A percentile compares a stretch with the other conserved stretches of the same genome.
These are phyloP conservation scores for Mythimna albipuncta DNA, from an alignment of 2,888 invertebrate genomes.

Conservation along the genomic window DNA sequence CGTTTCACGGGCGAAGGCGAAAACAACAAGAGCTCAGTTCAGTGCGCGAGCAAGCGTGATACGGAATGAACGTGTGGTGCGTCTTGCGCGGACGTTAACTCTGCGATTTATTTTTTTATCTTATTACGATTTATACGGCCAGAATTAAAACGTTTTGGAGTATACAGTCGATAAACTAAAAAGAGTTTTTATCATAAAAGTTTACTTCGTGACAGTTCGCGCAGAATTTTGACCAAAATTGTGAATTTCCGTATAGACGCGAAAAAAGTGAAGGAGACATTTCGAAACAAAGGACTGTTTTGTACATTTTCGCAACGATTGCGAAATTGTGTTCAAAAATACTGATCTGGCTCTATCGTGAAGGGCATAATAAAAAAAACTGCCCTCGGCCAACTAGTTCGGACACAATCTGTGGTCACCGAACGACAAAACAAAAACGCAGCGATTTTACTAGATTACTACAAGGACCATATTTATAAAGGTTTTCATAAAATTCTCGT, in stretches of 20 bases:
- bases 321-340: constrained; percentile 91
- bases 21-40: constrained; percentile 74
- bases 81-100: constrained; percentile 90
- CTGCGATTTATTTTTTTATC: constrained; percentile 86
- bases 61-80: constrained; percentile 91
- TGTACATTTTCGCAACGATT: constrained; percentile 90
- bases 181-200: constrained; percentile 82
- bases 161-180: constrained; percentile 84
- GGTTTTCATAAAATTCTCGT: constrained; percentile 85
- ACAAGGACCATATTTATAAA: constrained; percentile 80
- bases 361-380: constrained; percentile 77
- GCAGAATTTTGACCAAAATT: constrained; percentile 88
- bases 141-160: constrained; percentile 87
- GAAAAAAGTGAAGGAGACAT: constrained; percentile 85
- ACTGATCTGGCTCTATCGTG: constrained; percentile 81
- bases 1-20: constrained; percentile 69
- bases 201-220: constrained; percentile 86
- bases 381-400: constrained; percentile 88
- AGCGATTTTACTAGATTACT: constrained; percentile 82
- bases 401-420: constrained; percentile 86
- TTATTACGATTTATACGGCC: constrained; percentile 86
- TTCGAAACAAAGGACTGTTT: constrained; percentile 90
- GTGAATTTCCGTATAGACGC: constrained; percentile 90
- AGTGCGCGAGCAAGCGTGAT: constrained; percentile 91
- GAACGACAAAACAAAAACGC: constrained; percentile 87